These are phyloP conservation scores for Muscicapa adusta DNA, from an alignment of 2,113 vertebrate species.

Conservation along the genomic window DNA sequence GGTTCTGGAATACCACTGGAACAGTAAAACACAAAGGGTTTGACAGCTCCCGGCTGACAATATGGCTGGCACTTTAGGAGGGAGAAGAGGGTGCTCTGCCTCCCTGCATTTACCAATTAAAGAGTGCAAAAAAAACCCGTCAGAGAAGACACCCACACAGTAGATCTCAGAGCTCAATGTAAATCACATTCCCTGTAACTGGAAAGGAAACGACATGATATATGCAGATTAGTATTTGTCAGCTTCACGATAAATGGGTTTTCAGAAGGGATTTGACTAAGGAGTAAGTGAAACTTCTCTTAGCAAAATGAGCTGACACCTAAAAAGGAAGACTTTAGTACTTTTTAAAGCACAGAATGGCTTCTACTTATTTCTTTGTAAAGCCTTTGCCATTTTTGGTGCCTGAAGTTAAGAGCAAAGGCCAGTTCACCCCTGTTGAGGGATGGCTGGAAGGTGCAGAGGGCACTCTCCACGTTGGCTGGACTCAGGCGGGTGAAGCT, in stretches of 20 bases:
- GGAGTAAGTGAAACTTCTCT: background rate
- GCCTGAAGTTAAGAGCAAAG: background rate
- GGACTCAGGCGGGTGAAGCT: background rate
- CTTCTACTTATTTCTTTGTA: background rate
- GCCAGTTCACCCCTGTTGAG: rapidly evolving
- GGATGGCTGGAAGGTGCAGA: background rate
- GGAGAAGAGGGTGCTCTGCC: background rate
- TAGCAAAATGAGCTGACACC: background rate
- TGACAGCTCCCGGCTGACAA: background rate
- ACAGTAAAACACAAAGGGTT: background rate
- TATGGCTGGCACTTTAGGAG: background rate
- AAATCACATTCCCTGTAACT: background rate
- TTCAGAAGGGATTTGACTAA: background rate
- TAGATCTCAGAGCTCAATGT: background rate
- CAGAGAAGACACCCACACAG: background rate
- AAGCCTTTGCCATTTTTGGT: background rate
- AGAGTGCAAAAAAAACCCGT: background rate
- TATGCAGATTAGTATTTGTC: background rate
- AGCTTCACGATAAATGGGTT: background rate
- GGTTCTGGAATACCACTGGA: background rate
- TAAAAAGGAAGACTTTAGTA: background rate
- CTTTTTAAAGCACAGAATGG: background rate
- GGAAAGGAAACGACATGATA: background rate
- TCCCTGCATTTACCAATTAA: background rate
- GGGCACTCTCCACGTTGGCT: rapidly evolving